Percentiles rank a stretch among this genome's conserved stretches.
These are phyloP conservation scores for Lissonota sp. DNA, from an alignment of 2,888 invertebrate genomes.

Conservation along the genomic window DNA sequence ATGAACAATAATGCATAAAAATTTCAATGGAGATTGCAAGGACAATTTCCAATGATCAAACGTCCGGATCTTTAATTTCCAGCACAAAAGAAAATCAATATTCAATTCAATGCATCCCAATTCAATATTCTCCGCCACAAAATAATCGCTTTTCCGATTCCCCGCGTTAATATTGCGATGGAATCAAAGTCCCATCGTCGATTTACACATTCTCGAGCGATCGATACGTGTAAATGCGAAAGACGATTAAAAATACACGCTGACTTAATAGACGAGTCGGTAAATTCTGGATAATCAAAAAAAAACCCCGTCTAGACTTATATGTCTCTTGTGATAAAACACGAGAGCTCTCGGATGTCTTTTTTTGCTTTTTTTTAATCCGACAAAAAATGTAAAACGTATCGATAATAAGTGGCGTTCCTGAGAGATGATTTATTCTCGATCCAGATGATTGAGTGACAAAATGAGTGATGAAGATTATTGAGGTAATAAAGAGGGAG, in stretches of 20 bases:
- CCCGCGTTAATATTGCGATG: background rate
- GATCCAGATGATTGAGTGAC: background rate
- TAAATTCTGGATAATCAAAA: conserved; percentile 23
- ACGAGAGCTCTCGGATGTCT: background rate
- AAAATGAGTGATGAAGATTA: background rate
- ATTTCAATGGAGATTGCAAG: too few species aligned
- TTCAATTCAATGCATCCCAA: too few species aligned
- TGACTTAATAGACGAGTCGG: conserved; percentile 9
- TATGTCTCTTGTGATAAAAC: conserved; percentile 29
- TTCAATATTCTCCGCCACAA: too few species aligned
- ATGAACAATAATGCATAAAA: too few species aligned
- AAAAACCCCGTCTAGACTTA: conserved; percentile 23
- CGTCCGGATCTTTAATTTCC: too few species aligned
- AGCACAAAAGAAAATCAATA: too few species aligned
- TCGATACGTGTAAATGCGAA: conserved; percentile 8
- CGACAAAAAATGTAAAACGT: conserved; percentile 9
- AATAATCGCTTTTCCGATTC: conserved; percentile 5
- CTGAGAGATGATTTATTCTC: conserved; percentile 1
- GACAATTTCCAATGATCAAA: too few species aligned
- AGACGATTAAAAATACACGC: conserved; percentile 9
- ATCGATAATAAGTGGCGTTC: conserved; percentile 24
- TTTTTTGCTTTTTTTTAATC: background rate
- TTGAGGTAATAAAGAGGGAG: background rate
- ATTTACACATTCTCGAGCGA: background rate
- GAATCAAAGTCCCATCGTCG: conserved; percentile 34